A percentile compares a stretch with the other conserved stretches of the same genome.
These are phyloP conservation scores for Oryzias celebensis DNA, from an alignment of 2,113 vertebrate genomes.

Conservation along the genomic window DNA sequence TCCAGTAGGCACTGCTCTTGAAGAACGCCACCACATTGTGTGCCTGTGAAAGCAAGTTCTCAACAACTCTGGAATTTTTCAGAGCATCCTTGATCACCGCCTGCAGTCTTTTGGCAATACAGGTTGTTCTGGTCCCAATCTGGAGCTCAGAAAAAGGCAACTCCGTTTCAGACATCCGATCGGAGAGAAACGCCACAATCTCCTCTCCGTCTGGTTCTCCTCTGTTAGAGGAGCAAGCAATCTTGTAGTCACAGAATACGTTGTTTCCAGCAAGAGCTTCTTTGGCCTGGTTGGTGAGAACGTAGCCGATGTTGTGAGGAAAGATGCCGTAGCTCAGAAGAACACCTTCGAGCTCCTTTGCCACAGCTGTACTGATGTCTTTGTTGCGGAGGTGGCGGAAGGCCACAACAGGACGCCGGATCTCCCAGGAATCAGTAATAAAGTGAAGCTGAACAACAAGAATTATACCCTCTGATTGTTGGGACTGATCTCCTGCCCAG, in stretches of 20 bases:
- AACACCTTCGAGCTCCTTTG: constrained; percentile 72
- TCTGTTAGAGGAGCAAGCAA: constrained; percentile 64
- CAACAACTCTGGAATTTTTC: constrained; percentile 74
- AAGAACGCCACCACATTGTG: constrained; percentile 77
- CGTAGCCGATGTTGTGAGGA: constrained; percentile 70
- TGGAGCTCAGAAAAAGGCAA: constrained; percentile 63
- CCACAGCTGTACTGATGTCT: constrained; percentile 41
- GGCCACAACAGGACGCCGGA: constrained; percentile 72
- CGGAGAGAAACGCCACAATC: constrained; percentile 64
- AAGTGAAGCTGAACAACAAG: constrained; percentile 76
- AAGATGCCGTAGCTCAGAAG: constrained; percentile 79
- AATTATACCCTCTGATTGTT: constrained; percentile 47
- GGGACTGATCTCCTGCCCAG: constrained; percentile 60
- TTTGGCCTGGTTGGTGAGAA: constrained; percentile 74
- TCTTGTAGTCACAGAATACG: constrained; percentile 77
- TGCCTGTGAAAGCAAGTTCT: constrained; percentile 72
- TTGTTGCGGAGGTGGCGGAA: constrained; percentile 68
- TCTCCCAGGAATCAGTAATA: constrained; percentile 69
- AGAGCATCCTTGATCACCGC: constrained; percentile 75
- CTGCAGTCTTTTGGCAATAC: constrained; percentile 63
- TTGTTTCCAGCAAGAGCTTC: constrained; percentile 58
- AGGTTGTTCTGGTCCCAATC: constrained; percentile 60
- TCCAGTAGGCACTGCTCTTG: constrained; percentile 73
- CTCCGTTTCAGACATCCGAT: constrained; percentile 48
- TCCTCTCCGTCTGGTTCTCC: constrained; percentile 72